A percentile compares a stretch with the other conserved stretches of the same genome.
Conservation (phyloP, 1,140 invertebrate genomes). For the Macrocentrus cingulum region DNA sequence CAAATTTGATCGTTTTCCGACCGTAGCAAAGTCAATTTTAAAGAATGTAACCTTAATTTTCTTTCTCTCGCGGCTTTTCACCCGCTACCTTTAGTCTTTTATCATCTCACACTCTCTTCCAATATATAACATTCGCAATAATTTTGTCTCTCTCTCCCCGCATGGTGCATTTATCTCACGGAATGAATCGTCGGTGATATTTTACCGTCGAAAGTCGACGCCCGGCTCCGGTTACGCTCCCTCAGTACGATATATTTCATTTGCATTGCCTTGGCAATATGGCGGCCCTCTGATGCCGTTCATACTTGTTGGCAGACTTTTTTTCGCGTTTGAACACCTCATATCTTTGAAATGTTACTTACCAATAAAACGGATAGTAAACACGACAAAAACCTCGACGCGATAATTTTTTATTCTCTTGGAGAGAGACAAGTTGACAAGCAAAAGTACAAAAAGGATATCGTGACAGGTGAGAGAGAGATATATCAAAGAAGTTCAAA, state of each 20-base stretch:
- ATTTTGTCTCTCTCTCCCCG: not conserved
- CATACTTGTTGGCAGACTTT: not conserved
- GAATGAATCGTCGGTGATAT: conserved; percentile 36
- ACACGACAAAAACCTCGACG: conserved; percentile 5
- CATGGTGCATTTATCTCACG: conserved; percentile 30
- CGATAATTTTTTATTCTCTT: not conserved
- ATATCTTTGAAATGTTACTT: not conserved
- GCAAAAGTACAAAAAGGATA: not conserved
- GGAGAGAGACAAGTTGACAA: not conserved
- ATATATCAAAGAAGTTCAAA: not conserved
- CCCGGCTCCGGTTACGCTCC: conserved; percentile 34
- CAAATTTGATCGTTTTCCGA: too few relatives aligned
- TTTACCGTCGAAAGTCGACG: conserved; percentile 34
- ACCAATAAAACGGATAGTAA: conserved; percentile 7
- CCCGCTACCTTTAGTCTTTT: too few relatives aligned
- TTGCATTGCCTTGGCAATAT: conserved; percentile 23
- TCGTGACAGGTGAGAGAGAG: not conserved
- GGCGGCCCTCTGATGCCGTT: not conserved
- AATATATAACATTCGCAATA: conserved; percentile 16
- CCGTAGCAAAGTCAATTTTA: too few relatives aligned
- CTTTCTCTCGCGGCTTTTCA: not conserved
- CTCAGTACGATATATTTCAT: conserved; percentile 29
- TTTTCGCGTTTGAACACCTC: not conserved
- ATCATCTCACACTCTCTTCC: conserved; percentile 4
- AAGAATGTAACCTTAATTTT: conserved; percentile 7